Percentiles rank a stretch among this genome's conserved stretches.
phyloP scores from a whole-genome alignment of 2,113 vertebrate genomes.

The Pelobates fuscus region DNA sequence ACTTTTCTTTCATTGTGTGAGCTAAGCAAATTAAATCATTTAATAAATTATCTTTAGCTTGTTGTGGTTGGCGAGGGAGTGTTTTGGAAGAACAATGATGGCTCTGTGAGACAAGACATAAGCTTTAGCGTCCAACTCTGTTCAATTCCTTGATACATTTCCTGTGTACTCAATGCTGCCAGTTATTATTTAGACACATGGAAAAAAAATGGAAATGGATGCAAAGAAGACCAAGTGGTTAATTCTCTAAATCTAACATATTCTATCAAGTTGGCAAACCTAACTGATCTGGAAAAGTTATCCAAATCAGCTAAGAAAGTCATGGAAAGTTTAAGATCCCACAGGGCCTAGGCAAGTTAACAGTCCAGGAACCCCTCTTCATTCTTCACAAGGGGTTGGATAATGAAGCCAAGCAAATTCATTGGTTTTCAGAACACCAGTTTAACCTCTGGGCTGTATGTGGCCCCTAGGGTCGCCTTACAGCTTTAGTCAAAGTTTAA shows the following conservation, averaged over 20 bases:
- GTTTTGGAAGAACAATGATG: slow-evolving; percentile 2
- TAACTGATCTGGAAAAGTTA: no score
- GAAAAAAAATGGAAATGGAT: background rate
- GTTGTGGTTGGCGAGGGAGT: background rate
- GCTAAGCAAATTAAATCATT: slow-evolving; percentile 12
- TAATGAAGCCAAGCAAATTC: no score
- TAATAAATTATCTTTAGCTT: slow-evolving; percentile 5
- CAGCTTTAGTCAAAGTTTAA: no score
- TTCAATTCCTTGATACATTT: slow-evolving; percentile 10
- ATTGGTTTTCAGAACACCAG: no score
- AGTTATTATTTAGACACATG: background rate
- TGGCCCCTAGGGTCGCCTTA: no score
- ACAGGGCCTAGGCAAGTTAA: no score
- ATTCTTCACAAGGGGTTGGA: no score
- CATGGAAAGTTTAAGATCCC: no score
- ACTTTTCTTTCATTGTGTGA: slow-evolving; percentile 6
- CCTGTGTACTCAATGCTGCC: background rate
- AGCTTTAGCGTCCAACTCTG: background rate
- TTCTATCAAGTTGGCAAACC: no score
- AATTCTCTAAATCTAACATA: no score
- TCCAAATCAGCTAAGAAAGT: background rate
- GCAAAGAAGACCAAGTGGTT: background rate
- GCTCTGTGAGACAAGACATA: slow-evolving; percentile 17
- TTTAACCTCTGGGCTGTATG: no score
- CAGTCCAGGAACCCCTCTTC: no score